phyloP scores from a whole-genome alignment of 2,888 invertebrate genomes.

The Chrysolina haemoptera region DNA sequence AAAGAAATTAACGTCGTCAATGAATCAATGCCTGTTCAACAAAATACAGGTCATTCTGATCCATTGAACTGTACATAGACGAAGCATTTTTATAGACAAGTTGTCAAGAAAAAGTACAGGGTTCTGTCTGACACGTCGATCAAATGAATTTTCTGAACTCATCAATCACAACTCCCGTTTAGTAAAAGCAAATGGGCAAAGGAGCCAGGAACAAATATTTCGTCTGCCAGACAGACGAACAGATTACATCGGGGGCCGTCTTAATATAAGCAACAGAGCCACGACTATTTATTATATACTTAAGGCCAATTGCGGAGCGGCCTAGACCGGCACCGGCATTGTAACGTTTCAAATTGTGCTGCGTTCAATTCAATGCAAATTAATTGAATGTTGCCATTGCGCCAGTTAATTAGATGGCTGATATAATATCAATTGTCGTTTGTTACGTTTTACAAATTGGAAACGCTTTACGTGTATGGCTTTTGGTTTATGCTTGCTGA shows the following conservation, averaged over 20 bases:
- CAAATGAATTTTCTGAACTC: not conserved
- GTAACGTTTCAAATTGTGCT: constrained; percentile 29
- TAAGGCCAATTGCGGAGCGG: constrained; percentile 26
- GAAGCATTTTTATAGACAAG: not conserved
- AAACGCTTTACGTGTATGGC: constrained; percentile 50
- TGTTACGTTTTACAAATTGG: constrained; percentile 62
- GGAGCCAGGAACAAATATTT: constrained; percentile 26
- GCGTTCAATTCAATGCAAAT: constrained; percentile 65
- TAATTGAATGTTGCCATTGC: constrained; percentile 64
- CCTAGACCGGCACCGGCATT: constrained; percentile 18
- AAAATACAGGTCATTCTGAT: too few species aligned
- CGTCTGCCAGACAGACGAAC: constrained; percentile 19
- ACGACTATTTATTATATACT: constrained; percentile 22
- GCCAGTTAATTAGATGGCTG: constrained; percentile 64
- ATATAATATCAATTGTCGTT: constrained; percentile 65
- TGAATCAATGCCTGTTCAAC: too few species aligned
- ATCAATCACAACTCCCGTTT: not conserved
- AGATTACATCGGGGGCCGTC: not conserved
- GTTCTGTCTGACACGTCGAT: not conserved
- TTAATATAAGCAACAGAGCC: constrained; percentile 2
- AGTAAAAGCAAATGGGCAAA: constrained; percentile 1
- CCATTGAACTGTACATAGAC: too few species aligned
- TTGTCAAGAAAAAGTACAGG: not conserved
- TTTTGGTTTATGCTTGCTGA: constrained; percentile 44
- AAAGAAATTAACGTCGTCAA: too few species aligned